Evolutionary conservation across 53 echinoderm and acorn worm species (phyloP), one percentile per base, ranked within the genome.

Genomic region (Echinarachnius parma): DNA sequence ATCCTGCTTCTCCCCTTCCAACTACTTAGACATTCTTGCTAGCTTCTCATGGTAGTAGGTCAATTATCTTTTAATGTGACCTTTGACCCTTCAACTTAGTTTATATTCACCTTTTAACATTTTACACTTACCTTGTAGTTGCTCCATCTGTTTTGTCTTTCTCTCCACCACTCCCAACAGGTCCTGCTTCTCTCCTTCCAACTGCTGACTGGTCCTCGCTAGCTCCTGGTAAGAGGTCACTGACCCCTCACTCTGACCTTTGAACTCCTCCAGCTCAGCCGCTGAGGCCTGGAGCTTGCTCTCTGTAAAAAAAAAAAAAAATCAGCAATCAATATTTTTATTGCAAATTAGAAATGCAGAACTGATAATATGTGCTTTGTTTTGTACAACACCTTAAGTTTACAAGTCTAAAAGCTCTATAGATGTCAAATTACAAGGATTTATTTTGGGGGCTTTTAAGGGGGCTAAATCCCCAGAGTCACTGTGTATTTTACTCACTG

Each of bases 1-100:
- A 33, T 94, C 94, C 28, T 81, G 67, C 56, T 94, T 93, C 77
- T 94, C 90, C 4, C 62, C 66, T 61, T 87, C 84, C 16, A 90
- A 82, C n/a, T 84, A 76, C 31, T 86, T 65, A 32, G 83, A 84
- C 44, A 69, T 68, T 15, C 90, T 71, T 9, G 70, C 76, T 28
- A 94, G 72, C 29, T 68, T 52, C 68, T n/a, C n/a, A n/a, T 68
- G 68, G 68, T 68, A 34, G 9, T 49, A 68, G 31, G 30, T 50
- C 2, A 49, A 22, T 13, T 22, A 49, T 18, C 68, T 84, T 34
- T 94, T 90, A 9, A 77, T 81, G 3, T 70, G 69, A 60, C 83
- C 77, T 34, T 81, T 67, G 15, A 79, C 33, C 33, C n/a, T n/a
- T n/a, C n/a, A n/a, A n/a, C n/a, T n/a, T n/a, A n/a, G n/a, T n/a